Conservation (phyloP, 2,113 vertebrate genomes). For the Istiophorus platypterus region DNA sequence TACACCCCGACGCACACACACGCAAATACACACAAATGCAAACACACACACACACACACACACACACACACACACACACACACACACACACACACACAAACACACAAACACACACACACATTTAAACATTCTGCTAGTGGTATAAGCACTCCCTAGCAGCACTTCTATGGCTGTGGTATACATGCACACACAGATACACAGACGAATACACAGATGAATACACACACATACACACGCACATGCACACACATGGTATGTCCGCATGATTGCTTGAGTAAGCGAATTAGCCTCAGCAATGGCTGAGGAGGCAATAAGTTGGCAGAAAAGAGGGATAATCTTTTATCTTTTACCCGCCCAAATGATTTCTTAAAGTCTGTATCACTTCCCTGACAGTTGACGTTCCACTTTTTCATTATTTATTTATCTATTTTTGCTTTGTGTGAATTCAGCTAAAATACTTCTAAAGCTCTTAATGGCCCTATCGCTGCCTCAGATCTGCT, state of each 20-base stretch:
- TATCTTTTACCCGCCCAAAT: conserved; percentile 83
- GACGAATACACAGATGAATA: conserved; percentile 21
- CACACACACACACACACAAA: not conserved
- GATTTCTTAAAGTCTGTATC: conserved; percentile 86
- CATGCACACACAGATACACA: conserved; percentile 32
- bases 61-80: conserved; percentile 46
- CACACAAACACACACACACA: conserved; percentile 19
- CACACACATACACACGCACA: conserved; percentile 48
- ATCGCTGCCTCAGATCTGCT: conserved; percentile 84
- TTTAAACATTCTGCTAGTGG: conserved; percentile 56
- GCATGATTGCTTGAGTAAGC: conserved; percentile 84
- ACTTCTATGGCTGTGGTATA: conserved; percentile 32
- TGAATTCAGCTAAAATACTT: conserved; percentile 90
- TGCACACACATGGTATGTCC: conserved; percentile 54
- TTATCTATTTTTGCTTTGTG: conserved; percentile 88
- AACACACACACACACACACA: not conserved
- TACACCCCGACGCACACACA: conserved; percentile 2
- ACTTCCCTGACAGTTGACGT: conserved; percentile 84
- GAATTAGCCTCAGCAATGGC: conserved; percentile 81
- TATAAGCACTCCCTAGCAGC: conserved; percentile 67
- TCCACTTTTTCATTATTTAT: conserved; percentile 89
- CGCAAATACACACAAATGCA: not conserved
- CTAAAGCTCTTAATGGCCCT: conserved; percentile 85
- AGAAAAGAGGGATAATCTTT: conserved; percentile 85
- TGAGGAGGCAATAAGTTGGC: conserved; percentile 84